Evolutionary conservation across 2,888 invertebrate species (phyloP), one percentile per base, ranked within the genome.

Genomic region (Rhagium mordax): DNA sequence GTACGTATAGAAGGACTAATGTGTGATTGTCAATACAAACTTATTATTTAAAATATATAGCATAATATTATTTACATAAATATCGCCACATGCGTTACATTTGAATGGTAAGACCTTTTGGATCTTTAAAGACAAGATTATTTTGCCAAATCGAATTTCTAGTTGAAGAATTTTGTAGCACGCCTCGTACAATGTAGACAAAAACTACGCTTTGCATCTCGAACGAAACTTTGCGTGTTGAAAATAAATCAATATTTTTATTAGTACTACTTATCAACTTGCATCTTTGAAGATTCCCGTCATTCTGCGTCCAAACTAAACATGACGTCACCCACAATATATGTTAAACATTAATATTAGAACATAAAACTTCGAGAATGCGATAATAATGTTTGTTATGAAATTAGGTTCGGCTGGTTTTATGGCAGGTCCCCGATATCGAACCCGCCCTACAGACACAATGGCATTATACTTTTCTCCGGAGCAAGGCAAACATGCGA

Each of bases 381-480:
- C 72, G 72, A 72, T 72, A 64, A 59, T 57, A 60, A 69, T 72
- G 72, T 72, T 69, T 72, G 69, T 65, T 72, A 59, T 69, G 60
- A 72, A 72, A 72, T 72, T 69, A 72, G 55, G 64, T 57, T 57
- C 20, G 57, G 24, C 47, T 48, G 57, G 41, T 64, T 72, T 72
- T 72, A 72, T 65, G 69, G 72, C 72, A 69, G 69, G 72, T 72
- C 59, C n/a, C 27, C 59, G 72, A 67, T 72, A 72, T 69, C 68
- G 69, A 69, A 57, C 33, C 64, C n/a, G 68, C 41, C 64, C n/a
- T 49, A 27, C 70, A 71, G 75, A 77, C 75, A 77, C 75, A 77
- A 77, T 75, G 72, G 72, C 74, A 72, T 60, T 67, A 60, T 73
- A 76, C 70, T 77, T 77, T 76, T 69, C 71, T 68, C 69, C 67